phyloP scores from a whole-genome alignment of 2,888 invertebrate genomes.

The Baccha elongata region DNA sequence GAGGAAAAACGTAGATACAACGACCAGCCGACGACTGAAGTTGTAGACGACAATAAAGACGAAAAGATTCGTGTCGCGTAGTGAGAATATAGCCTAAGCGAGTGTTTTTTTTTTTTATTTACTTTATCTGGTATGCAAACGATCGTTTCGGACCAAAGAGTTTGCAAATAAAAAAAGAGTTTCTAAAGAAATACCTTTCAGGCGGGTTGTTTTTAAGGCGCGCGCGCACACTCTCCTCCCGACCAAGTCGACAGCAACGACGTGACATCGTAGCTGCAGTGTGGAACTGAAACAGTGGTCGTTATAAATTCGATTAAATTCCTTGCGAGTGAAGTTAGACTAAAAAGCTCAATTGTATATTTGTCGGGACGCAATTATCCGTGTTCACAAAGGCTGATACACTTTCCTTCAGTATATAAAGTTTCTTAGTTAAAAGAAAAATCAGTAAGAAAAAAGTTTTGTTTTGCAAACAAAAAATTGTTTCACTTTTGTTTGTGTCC shows the following conservation, averaged over 20 bases:
- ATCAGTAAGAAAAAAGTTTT: constrained; percentile 22
- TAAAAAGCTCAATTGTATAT: constrained; percentile 48
- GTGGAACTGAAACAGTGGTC: constrained; percentile 62
- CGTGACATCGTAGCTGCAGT: constrained; percentile 8
- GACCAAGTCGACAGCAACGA: constrained; percentile 1
- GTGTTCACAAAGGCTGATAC: constrained; percentile 48
- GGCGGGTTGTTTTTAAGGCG: constrained; percentile 62
- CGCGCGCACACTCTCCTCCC: constrained; percentile 45
- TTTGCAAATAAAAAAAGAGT: constrained; percentile 52
- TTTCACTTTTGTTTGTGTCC: constrained; percentile 46
- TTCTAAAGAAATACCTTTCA: constrained; percentile 49
- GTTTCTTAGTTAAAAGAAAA: constrained; percentile 6
- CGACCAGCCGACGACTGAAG: constrained; percentile 7
- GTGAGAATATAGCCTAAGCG: constrained; percentile 64
- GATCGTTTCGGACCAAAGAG: constrained; percentile 58
- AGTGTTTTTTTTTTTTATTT: constrained; percentile 45
- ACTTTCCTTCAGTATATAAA: constrained; percentile 28
- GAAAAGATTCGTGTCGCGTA: constrained; percentile 39
- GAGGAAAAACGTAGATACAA: constrained; percentile 51
- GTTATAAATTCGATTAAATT: constrained; percentile 67
- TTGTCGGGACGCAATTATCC: constrained; percentile 59
- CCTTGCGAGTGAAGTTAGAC: constrained; percentile 47
- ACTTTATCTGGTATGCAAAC: constrained; percentile 59
- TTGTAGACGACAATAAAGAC: constrained; percentile 43
- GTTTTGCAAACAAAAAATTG: constrained; percentile 18